These are phyloP conservation scores for Noctua pronuba DNA, from an alignment of 2,888 invertebrate genomes.

Conservation along the genomic window DNA sequence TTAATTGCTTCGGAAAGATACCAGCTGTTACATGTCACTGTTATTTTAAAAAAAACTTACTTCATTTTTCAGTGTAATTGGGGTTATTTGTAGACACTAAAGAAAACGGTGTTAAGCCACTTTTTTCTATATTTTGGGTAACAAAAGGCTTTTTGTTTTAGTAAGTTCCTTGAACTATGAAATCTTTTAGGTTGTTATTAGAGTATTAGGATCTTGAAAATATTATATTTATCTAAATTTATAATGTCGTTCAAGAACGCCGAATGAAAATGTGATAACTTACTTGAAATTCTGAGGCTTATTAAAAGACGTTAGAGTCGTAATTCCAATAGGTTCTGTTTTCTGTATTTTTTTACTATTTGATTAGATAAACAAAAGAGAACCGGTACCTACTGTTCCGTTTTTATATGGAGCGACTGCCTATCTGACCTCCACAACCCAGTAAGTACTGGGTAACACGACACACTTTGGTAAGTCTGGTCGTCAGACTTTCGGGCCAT, in stretches of 20 bases:
- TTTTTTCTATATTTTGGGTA: not conserved
- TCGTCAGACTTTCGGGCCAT: no score
- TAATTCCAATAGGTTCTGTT: not conserved
- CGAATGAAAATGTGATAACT: not conserved
- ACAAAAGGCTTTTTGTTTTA: not conserved
- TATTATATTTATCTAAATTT: not conserved
- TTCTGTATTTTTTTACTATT: not conserved
- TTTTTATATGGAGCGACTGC: no score
- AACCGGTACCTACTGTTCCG: not conserved
- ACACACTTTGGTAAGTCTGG: no score
- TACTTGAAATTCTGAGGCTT: not conserved
- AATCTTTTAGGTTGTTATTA: not conserved
- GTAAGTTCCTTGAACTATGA: conserved; percentile 7
- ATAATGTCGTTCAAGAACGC: not conserved
- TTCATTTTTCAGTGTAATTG: not conserved
- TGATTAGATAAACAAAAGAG: not conserved
- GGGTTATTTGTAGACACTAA: not conserved
- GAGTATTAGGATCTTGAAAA: not conserved
- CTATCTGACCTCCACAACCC: no score
- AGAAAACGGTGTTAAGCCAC: not conserved
- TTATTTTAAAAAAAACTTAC: conserved; percentile 3
- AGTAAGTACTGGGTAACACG: no score
- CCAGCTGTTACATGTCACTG: not conserved
- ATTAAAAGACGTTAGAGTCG: not conserved
- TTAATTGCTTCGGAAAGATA: conserved; percentile 1